phyloP scores from a whole-genome alignment of 2,888 invertebrate species.

The Drosophila yooni region DNA sequence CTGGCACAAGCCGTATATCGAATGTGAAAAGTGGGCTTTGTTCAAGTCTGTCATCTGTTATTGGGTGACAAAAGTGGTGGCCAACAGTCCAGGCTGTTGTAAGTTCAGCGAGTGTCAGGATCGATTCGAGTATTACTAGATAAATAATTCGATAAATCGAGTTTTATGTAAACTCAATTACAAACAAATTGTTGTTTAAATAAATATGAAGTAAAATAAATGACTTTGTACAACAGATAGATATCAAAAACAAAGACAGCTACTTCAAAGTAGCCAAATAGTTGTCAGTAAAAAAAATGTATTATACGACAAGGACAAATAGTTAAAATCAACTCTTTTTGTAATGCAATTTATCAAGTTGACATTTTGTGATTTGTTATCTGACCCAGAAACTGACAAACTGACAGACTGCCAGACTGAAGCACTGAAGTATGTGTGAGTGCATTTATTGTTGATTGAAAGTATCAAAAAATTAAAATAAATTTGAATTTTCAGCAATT shows the following conservation, averaged over 20 bases:
- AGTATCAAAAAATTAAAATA: conserved; percentile 36
- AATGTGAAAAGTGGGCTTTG: conserved; percentile 37
- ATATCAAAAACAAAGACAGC: not conserved
- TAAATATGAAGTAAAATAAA: not conserved
- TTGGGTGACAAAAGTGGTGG: conserved; percentile 1
- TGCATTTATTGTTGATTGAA: conserved; percentile 19
- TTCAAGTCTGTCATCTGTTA: conserved; percentile 11
- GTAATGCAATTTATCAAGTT: conserved; percentile 17
- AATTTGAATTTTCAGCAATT: conserved; percentile 24
- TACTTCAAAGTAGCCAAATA: not conserved
- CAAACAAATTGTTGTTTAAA: not conserved
- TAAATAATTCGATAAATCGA: not conserved
- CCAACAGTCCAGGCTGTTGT: not conserved
- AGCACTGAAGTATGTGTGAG: not conserved
- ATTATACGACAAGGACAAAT: conserved; percentile 12
- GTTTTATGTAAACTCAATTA: not conserved
- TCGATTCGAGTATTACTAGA: not conserved
- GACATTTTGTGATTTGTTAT: conserved; percentile 27
- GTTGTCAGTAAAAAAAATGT: not conserved
- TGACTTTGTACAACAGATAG: not conserved
- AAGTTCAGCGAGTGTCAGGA: not conserved
- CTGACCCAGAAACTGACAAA: not conserved
- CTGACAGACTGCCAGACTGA: not conserved
- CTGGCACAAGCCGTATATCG: conserved; percentile 30
- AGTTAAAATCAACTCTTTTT: conserved; percentile 2